Base-by-base conservation (phyloP, 1,140 invertebrate genomes). In the Drosophila repletoides region DNA sequence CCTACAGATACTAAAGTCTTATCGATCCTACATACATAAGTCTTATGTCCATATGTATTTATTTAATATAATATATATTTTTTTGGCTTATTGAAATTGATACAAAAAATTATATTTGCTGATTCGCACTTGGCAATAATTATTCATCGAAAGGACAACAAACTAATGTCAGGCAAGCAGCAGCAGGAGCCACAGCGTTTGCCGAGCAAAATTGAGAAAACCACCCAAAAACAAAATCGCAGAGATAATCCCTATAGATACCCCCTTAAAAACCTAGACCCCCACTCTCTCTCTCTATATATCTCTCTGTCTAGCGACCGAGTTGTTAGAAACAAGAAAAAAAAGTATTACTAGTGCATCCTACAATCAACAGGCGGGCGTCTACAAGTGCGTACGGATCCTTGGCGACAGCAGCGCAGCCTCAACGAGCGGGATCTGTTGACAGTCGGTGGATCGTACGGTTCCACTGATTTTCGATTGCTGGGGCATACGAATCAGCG, bases 321-420 rank as follows among this genome's bases (percentile, higher is more conserved):
- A 55, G 53, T 65, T 52, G 33, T 65, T 58, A 45, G 28, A 6
- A 45, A 29, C 5, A 45, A 41, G 0, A 21, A 22, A 45, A 15
- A 38, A 52, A 31, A 58, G 49, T 58, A 52, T 67, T 67, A 67
- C 38, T 52, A 61, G 64, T 36, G 45, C 64, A 45, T 61, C 76
- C 66, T 86, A 77, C 79, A 46, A 86, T 84, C 81, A 66, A 76
- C 81, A 86, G 80, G 80, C 81, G 76, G 80, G 19, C 80, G 80
- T 79, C 81, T 86, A 22, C 80, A 86, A 40, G 80, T 86, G 63
- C 88, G 88, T 55, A 83, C 71, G 75, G 81, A 87, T 34, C 88
- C 88, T 7, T 89, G 88, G 88, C 83, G 79, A 17, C 88, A 89
- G 51, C 88, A 89, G 67, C 83, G 88, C 29, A 89, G 88, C 56